These are phyloP conservation scores for Drosophila asahinai DNA, from an alignment of 1,140 invertebrate species.

Conservation along the genomic window DNA sequence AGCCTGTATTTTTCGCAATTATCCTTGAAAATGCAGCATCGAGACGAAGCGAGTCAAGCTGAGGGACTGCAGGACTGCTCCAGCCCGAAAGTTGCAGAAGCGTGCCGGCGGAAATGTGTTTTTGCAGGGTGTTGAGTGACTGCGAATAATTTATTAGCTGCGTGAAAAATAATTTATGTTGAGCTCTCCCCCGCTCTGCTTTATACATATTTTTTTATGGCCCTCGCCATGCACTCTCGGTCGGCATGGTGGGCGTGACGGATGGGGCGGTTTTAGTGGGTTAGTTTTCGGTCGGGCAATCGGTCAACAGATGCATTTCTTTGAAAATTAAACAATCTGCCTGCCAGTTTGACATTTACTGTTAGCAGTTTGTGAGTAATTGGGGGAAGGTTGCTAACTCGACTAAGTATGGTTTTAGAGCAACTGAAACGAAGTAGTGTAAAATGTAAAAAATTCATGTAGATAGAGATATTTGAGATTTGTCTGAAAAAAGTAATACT, in stretches of 20 bases:
- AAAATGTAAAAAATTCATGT: background rate
- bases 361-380: constrained; percentile 8
- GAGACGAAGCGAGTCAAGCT: constrained; percentile 46
- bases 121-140: constrained; percentile 51
- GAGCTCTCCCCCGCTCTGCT: constrained; percentile 17
- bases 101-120: constrained; percentile 67
- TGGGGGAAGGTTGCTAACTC: background rate
- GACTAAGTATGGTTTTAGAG: constrained; percentile 6
- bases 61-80: constrained; percentile 25
- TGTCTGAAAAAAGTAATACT: background rate
- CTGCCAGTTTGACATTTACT: background rate
- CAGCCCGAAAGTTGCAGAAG: constrained; percentile 58
- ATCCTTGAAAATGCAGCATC: constrained; percentile 73
- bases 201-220: constrained; percentile 18
- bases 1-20: constrained; percentile 74
- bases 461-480: background rate
- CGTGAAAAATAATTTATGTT: constrained; percentile 81
- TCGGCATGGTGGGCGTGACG: constrained; percentile 13
- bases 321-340: constrained; percentile 38
- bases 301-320: constrained; percentile 36
- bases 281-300: constrained; percentile 29
- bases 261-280: background rate
- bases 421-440: background rate
- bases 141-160: constrained; percentile 82
- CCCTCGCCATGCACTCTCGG: constrained; percentile 18